Percentiles rank a stretch among this genome's conserved stretches.
Evolutionary conservation across 1,140 invertebrate genomes (phyloP).

Genomic region (Microvelia longipes): DNA sequence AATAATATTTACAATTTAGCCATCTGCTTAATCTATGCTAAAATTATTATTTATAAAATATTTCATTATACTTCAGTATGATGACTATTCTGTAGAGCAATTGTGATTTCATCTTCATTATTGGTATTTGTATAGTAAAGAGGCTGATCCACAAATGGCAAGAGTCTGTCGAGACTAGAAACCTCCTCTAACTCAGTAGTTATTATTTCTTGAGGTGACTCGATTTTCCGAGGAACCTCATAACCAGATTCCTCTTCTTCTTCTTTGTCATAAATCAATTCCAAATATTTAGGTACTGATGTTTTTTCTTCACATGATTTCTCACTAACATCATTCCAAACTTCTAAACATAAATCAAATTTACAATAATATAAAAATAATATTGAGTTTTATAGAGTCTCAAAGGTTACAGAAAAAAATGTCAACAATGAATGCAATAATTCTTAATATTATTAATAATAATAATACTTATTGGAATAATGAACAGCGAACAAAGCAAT

Average conservation of each 20-base stretch:
- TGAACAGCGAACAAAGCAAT: too few relatives aligned
- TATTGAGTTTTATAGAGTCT: too few relatives aligned
- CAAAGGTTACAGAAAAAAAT: too few relatives aligned
- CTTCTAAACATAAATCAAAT: neutral
- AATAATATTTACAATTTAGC: too few relatives aligned
- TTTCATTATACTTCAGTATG: too few relatives aligned
- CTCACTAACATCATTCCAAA: neutral
- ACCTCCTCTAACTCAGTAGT: conserved; percentile 8
- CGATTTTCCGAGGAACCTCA: conserved; percentile 28
- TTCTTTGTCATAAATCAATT: conserved; percentile 29
- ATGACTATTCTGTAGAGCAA: too few relatives aligned
- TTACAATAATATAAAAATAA: neutral
- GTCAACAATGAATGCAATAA: too few relatives aligned
- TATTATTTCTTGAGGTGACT: conserved; percentile 3
- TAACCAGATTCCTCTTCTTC: conserved; percentile 29
- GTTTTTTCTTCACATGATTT: conserved; percentile 7
- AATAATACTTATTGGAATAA: too few relatives aligned
- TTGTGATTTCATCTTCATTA: too few relatives aligned
- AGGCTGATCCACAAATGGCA: conserved; percentile 8
- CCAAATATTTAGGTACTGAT: conserved; percentile 33
- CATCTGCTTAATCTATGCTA: too few relatives aligned
- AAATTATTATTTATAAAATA: too few relatives aligned
- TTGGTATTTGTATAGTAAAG: conserved; percentile 2
- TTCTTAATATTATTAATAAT: too few relatives aligned
- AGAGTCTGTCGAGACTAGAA: conserved; percentile 17